phyloP scores from a whole-genome alignment of 1,140 invertebrate species.

The Agrypnia vestita region DNA sequence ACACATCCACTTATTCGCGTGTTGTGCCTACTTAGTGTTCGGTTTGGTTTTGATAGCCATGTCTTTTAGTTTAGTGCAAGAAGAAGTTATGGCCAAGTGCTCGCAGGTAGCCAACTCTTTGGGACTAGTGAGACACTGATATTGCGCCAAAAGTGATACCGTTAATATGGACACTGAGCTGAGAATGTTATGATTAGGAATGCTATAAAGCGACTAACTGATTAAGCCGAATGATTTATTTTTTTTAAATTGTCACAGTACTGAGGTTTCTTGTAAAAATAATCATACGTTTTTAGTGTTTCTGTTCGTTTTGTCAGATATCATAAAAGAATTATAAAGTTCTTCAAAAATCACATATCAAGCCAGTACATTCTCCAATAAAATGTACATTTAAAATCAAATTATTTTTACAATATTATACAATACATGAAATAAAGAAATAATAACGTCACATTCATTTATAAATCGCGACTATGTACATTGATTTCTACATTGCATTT shows the following conservation, averaged over 20 bases:
- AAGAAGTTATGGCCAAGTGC: constrained; percentile 87
- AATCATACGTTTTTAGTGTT: too few species aligned
- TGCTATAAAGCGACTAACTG: constrained; percentile 54
- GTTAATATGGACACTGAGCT: constrained; percentile 70
- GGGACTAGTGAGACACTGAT: constrained; percentile 73
- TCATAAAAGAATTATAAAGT: too few species aligned
- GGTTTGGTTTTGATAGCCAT: constrained; percentile 93
- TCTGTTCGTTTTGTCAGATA: too few species aligned
- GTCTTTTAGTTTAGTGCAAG: constrained; percentile 94
- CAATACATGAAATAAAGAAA: too few species aligned
- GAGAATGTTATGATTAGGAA: constrained; percentile 73
- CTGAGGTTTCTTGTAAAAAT: too few species aligned
- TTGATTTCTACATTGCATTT: too few species aligned
- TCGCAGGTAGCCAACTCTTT: constrained; percentile 78
- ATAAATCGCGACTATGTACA: too few species aligned
- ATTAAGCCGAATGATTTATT: background rate
- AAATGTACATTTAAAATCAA: too few species aligned
- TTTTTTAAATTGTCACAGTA: constrained; percentile 8
- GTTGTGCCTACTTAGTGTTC: constrained; percentile 89
- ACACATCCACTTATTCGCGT: constrained; percentile 84
- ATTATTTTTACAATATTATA: too few species aligned
- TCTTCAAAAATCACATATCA: too few species aligned
- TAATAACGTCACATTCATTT: too few species aligned
- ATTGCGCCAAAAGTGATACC: constrained; percentile 72
- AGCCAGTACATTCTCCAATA: too few species aligned